A percentile compares a stretch with the other conserved stretches of the same genome.
Evolutionary conservation across 2,797 vertebrate species (phyloP).

Genomic region (Gorsachius magnificus): DNA sequence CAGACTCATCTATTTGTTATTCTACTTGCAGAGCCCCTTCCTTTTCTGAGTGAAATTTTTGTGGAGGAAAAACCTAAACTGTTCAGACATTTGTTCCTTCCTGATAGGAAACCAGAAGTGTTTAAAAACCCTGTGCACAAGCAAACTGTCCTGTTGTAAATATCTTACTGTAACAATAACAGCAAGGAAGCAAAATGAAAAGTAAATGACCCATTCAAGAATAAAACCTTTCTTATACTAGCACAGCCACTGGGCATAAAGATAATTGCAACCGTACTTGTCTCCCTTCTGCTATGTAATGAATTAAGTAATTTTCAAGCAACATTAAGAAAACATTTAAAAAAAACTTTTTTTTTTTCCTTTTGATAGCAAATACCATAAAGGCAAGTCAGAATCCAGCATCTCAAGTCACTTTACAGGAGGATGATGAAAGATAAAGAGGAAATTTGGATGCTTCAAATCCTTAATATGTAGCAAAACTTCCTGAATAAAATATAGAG

Average conservation of each 20-base stretch:
- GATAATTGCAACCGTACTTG: background rate
- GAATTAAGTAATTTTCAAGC: background rate
- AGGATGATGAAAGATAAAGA: background rate
- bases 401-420: background rate
- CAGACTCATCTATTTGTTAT: background rate
- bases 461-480: background rate
- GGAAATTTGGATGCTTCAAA: background rate
- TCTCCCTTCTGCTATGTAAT: background rate
- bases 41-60: background rate
- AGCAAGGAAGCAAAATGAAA: background rate
- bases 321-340: background rate
- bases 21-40: background rate
- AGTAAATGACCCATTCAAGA: background rate
- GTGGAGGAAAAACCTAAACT: background rate
- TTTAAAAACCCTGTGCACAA: background rate
- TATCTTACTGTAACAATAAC: background rate
- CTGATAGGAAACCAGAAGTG: background rate
- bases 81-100: background rate
- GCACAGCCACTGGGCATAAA: background rate
- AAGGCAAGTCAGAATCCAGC: background rate
- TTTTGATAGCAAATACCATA: background rate
- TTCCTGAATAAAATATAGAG: background rate
- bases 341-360: background rate
- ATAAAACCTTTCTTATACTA: background rate
- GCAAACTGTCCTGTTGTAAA: background rate